Conservation (phyloP, 2,113 vertebrate species). For the Micronycteris hirsuta region DNA sequence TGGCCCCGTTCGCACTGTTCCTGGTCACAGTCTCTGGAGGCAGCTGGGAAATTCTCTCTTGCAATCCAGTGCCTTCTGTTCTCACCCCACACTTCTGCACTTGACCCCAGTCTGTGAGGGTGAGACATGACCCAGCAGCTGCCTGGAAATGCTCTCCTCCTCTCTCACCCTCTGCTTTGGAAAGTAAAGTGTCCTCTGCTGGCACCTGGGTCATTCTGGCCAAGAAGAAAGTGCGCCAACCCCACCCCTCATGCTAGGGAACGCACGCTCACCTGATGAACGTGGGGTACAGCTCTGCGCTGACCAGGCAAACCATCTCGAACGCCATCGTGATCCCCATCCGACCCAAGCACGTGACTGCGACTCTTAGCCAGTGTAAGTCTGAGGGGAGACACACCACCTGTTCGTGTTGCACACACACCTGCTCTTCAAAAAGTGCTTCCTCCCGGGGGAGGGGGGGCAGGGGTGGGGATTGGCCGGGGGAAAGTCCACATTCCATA, state of each 20-base stretch:
- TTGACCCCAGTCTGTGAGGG: accelerated
- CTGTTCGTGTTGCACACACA: accelerated
- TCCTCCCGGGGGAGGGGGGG: background rate
- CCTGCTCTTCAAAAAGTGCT: background rate
- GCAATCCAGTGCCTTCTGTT: accelerated
- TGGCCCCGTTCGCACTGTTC: accelerated
- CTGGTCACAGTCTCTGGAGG: accelerated
- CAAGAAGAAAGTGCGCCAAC: background rate
- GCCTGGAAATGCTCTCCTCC: background rate
- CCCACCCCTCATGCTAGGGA: accelerated
- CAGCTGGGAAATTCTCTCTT: accelerated
- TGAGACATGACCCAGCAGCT: background rate
- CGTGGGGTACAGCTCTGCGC: slow-evolving; percentile 91
- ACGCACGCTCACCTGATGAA: slow-evolving; percentile 86
- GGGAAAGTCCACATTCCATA: background rate
- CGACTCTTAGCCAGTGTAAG: slow-evolving; percentile 86
- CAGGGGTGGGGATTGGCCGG: background rate
- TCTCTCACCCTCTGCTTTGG: background rate
- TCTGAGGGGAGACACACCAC: slow-evolving; percentile 74
- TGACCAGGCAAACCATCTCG: slow-evolving; percentile 94
- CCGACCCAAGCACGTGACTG: slow-evolving; percentile 86
- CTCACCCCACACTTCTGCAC: background rate
- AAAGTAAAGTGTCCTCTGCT: accelerated
- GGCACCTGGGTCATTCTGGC: accelerated
- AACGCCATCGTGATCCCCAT: slow-evolving; percentile 93